Evolutionary conservation across 2,888 invertebrate species (phyloP), one percentile per base, ranked within the genome.

Genomic region (Coleophora deauratella): DNA sequence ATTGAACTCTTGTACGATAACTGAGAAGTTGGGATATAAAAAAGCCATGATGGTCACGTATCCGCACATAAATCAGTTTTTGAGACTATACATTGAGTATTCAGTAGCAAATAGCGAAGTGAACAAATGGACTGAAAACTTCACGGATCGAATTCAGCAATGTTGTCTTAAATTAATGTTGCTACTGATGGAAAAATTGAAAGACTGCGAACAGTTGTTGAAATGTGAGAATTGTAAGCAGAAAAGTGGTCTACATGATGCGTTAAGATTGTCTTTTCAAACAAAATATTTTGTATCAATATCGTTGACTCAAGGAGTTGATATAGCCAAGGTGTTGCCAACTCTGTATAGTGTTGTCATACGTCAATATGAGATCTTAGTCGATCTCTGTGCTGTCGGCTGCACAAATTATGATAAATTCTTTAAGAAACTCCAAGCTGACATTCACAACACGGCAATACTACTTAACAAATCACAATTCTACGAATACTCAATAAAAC

Each of bases 391-490:
- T 2, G 32, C 27, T 0, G n/a, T 65, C 0, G 62, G 60, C 0
- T 85, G 84, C 42, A 31, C 21, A 0, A 84, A 82, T 36, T 55
- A 62, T 2, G 61, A 60, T 0, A 84, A 76, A 47, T 79, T 61
- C 36, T 68, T 66, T 9, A 51, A 59, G 6, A 81, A 81, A 50
- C 40, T 72, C 0, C 81, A 82, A 50, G 72, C 75, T 0, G 80
- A 82, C 3, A 52, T 76, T 0, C 84, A 85, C 32, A 85, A 85
- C 11, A 67, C 65, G 0, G 81, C 82, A 0, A 79, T 85, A 2
- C 41, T 50, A 0, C 46, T 85, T 1, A 73, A 82, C 40, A 77
- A 73, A 21, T 50, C 68, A 0, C 43, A 65, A 13, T 47, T 59
- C 11, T 75, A 63, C 13, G 69, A 73, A 21, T 66, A 55, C 27